Evolutionary conservation across 2,113 vertebrate species (phyloP), one percentile per base, ranked within the genome.

Genomic region (Eleginops maclovinus): DNA sequence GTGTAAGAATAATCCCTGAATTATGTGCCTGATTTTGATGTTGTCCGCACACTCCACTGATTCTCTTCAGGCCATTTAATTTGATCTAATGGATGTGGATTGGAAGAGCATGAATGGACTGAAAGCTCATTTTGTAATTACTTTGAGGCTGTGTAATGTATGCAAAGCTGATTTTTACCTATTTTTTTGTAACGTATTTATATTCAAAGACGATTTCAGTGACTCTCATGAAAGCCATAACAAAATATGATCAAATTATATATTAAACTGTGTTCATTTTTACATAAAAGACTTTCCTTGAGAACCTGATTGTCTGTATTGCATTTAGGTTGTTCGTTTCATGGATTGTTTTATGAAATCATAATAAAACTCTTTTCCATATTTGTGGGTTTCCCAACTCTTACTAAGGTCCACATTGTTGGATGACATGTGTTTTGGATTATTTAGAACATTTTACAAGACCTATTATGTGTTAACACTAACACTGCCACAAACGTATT

Each of bases 181-280:
- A 83, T 82, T 90, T 88, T n/a, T 94, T 94, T 91, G 83, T 92
- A 90, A 90, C 69, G 71, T 87, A 81, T 91, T 89, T 91, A 82
- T 90, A 89, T 88, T 65, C 66, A 83, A 82, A 88, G 66, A 77
- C 43, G 22, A 50, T 81, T 78, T 87, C 62, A 79, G 65, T 72
- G 72, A 84, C 62, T 84, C 62, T 62, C 49, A 70, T 70, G 65
- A 60, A 12, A 28, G 79, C 63, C 82, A 85, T 75, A 69, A 73
- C 36, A 69, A 21, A 26, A 81, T 77, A 72, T 49, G 72, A 84
- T 84, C 44, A 82, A 74, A 83, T 78, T 21, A 83, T 75, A 74
- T 84, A 61, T 80, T 63, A 78, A 64, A 80, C 47, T 69, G 40
- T 82, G 75, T 81, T 80, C 13, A 80, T 74, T 91, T 88, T 91